phyloP scores from a whole-genome alignment of 2,113 vertebrate species.

The Rhipidura dahli region DNA sequence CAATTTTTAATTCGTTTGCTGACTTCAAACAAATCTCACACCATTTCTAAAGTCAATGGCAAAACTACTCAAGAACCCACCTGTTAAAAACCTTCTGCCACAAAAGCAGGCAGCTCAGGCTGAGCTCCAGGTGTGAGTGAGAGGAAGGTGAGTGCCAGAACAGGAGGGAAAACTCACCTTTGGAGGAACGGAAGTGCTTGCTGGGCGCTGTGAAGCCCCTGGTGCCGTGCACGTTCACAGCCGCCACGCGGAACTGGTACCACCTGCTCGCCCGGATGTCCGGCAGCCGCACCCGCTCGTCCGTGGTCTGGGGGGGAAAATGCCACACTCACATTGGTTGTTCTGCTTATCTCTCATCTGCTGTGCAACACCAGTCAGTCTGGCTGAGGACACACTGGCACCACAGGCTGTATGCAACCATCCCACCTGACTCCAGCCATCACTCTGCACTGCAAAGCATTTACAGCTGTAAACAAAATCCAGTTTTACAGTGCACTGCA shows the following conservation, averaged over 20 bases:
- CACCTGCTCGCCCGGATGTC: conserved; percentile 89
- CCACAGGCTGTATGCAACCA: neutral
- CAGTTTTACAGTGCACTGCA: neutral
- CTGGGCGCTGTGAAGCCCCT: conserved; percentile 95
- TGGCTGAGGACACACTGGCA: neutral
- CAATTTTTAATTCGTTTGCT: neutral
- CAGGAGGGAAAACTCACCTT: conserved; percentile 75
- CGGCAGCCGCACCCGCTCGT: conserved; percentile 81
- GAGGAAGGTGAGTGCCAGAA: neutral
- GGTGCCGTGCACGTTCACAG: conserved; percentile 92
- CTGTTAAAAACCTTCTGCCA: conserved; percentile 6
- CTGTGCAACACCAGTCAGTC: neutral
- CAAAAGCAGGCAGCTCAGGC: neutral
- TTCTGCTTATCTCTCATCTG: neutral
- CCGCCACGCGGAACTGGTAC: conserved; percentile 97
- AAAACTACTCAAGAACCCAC: neutral
- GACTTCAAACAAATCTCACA: neutral
- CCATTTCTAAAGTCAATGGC: neutral
- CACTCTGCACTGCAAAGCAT: neutral
- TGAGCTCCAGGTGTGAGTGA: neutral
- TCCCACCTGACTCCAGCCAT: neutral
- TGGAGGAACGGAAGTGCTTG: conserved; percentile 94
- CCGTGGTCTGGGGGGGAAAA: conserved; percentile 84
- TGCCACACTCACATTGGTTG: neutral
- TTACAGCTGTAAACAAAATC: neutral